Base-by-base conservation (phyloP, 2,113 vertebrate genomes). In the Neotoma lepida region DNA sequence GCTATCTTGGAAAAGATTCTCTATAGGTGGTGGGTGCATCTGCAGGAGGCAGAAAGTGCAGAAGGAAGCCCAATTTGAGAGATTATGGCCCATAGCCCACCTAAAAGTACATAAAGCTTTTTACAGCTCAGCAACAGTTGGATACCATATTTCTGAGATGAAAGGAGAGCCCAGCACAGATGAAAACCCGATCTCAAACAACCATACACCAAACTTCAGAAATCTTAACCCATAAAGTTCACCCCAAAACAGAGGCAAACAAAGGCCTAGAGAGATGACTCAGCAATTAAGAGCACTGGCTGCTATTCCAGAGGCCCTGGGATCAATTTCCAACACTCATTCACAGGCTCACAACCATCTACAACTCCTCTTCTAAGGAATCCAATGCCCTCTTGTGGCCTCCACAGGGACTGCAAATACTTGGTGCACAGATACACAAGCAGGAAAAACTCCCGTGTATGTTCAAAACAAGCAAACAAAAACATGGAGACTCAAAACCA, bases 401-500 rank as follows among this genome's bases (percentile, higher is more conserved):
- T 64, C 33, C 64, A 68, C 33, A 68, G 13, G 64, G 64, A 68
- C 30, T 63, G 9, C 61, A 63, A 63, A 63, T 66, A 66, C 64
- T 35, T 68, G 64, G 64, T 68, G 64, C 33, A 68, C 64, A 68
- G 12, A 68, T 17, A 68, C 15, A 68, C 63, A 64, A 64, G 63
- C 28, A 68, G 33, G 64, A 33, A 68, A 35, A 68, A 35, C 30
- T 15, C 64, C 64, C 33, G 2, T 6, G 33, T 68, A 68, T 68
- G 33, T 33, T 35, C 30, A 68, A 68, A 68, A 68, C 30, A 68
- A 68, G 64, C 10, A 68, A 68, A 63, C 13, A 20, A 61, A 90
- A 66, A 58, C 70, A 76, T 3, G 28, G 56, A 54, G 77, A 88
- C 61, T 85, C 84, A 70, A 86, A 92, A 93, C n/a, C 91, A 88